phyloP scores from a whole-genome alignment of 2,113 vertebrate species.

The Notiomystis cincta region DNA sequence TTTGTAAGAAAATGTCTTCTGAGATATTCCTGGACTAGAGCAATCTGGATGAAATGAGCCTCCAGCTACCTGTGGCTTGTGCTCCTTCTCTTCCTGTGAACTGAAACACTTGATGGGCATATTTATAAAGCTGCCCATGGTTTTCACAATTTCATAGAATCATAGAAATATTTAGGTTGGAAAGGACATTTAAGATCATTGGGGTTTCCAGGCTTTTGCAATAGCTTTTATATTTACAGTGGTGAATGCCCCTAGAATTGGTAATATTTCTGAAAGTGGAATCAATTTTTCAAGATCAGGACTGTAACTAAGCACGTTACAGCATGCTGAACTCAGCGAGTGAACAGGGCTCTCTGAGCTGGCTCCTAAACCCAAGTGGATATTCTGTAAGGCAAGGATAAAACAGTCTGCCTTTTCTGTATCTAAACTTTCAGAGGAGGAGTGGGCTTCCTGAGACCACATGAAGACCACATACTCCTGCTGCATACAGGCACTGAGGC shows the following conservation, averaged over 20 bases:
- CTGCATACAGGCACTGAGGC: background rate
- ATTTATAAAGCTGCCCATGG: background rate
- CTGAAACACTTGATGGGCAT: background rate
- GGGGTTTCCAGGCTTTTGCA: background rate
- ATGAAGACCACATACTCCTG: background rate
- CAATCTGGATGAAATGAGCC: background rate
- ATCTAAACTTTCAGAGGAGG: background rate
- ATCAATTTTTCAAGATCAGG: slow-evolving; percentile 46
- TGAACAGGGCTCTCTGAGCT: slow-evolving; percentile 2
- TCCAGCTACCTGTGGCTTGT: background rate
- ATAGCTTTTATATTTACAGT: background rate
- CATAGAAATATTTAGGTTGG: background rate
- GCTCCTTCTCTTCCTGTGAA: background rate
- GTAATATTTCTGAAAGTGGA: slow-evolving; percentile 34
- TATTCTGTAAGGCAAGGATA: slow-evolving; percentile 32
- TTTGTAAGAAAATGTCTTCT: background rate
- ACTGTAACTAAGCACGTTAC: slow-evolving; percentile 52
- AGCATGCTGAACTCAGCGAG: slow-evolving; percentile 39
- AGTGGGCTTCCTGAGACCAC: background rate
- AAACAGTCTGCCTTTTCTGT: background rate
- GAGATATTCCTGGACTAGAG: background rate
- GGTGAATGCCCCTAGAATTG: background rate
- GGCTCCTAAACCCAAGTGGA: slow-evolving; percentile 28
- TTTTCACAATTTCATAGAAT: background rate
- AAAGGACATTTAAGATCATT: background rate